Evolutionary conservation across 2,888 invertebrate genomes (phyloP).

Genomic region (Spisula subtruncata): DNA sequence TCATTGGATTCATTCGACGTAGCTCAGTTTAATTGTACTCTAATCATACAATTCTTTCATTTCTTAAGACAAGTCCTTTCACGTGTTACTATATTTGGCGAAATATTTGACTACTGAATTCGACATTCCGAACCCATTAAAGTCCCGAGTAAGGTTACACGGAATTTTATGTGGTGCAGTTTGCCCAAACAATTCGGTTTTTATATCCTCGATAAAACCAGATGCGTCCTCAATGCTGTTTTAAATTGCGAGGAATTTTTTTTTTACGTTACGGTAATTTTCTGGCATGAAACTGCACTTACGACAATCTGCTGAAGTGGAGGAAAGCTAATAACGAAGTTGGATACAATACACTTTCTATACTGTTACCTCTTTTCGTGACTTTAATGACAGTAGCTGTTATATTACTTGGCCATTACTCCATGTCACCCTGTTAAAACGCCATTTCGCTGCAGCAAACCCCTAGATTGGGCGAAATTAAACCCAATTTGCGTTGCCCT

Average conservation of each 20-base stretch:
- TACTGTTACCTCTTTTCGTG: conserved; percentile 30
- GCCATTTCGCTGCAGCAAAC: conserved; percentile 40
- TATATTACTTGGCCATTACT: conserved; percentile 42
- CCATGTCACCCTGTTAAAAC: conserved; percentile 55
- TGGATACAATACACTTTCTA: background rate
- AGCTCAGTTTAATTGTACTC: too few species aligned
- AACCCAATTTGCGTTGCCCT: conserved; percentile 58
- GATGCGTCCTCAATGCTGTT: conserved; percentile 21
- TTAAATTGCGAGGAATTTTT: conserved; percentile 3
- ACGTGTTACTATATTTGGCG: background rate
- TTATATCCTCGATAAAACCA: conserved; percentile 23
- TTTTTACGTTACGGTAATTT: conserved; percentile 21
- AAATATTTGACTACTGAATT: background rate
- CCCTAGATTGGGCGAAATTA: conserved; percentile 57
- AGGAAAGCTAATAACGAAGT: background rate
- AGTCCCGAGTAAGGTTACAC: background rate
- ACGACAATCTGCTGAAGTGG: conserved; percentile 32
- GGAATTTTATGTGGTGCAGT: background rate
- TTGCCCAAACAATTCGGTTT: background rate
- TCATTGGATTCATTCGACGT: too few species aligned
- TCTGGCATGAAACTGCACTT: conserved; percentile 39
- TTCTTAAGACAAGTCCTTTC: background rate
- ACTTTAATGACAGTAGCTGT: conserved; percentile 41
- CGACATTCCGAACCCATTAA: background rate
- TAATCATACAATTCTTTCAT: too few species aligned